Evolutionary conservation across 1,140 invertebrate species (phyloP).

Genomic region (Leptonema lineaticorne): DNA sequence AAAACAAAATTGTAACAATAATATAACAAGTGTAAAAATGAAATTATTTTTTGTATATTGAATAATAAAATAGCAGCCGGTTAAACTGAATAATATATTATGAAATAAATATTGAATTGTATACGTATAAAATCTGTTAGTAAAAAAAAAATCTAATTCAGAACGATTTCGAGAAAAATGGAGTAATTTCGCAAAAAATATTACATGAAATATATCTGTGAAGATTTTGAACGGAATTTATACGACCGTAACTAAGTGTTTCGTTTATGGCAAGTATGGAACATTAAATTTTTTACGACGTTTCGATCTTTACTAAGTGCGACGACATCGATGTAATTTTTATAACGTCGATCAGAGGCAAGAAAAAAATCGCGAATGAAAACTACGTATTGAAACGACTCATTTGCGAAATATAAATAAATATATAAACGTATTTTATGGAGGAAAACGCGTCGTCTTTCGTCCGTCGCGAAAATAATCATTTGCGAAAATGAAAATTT

Average conservation of each 20-base stretch:
- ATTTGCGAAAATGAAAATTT: not conserved
- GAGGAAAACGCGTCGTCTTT: too few relatives aligned
- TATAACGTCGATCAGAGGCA: too few relatives aligned
- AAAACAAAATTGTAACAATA: too few relatives aligned
- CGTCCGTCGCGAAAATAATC: too few relatives aligned
- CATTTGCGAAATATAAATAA: not conserved
- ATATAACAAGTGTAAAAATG: too few relatives aligned
- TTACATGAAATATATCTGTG: not conserved
- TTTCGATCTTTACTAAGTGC: conserved; percentile 16
- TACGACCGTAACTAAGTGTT: conserved; percentile 18
- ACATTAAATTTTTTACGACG: conserved; percentile 17
- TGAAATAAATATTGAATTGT: too few relatives aligned
- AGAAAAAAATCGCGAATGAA: not conserved
- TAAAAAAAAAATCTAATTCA: too few relatives aligned
- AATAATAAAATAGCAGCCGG: too few relatives aligned
- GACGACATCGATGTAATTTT: conserved; percentile 6
- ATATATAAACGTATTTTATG: not conserved
- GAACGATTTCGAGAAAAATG: too few relatives aligned
- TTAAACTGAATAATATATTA: too few relatives aligned
- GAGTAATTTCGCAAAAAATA: conserved; percentile 1
- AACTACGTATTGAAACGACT: not conserved
- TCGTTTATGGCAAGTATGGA: conserved; percentile 8
- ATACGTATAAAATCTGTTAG: too few relatives aligned
- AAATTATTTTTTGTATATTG: too few relatives aligned
- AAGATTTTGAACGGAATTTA: conserved; percentile 9